Evolutionary conservation across 2,888 invertebrate genomes (phyloP).

Genomic region (Tenthredo notha): DNA sequence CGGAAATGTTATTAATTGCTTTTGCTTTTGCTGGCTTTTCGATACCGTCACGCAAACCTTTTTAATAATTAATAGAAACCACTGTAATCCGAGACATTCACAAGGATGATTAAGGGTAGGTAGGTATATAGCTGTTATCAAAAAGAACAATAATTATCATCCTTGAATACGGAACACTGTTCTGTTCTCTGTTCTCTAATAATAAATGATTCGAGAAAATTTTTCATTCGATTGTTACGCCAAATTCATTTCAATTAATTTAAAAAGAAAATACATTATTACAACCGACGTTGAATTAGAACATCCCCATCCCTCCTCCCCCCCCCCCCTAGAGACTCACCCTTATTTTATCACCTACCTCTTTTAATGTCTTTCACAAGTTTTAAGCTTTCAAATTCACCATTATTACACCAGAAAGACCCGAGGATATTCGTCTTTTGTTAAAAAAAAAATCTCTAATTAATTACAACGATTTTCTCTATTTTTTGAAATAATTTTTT

Average conservation of each 20-base stretch:
- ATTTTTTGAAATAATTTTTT: no score
- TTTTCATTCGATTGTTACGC: constrained; percentile 68
- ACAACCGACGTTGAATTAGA: neutral
- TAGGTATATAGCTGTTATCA: neutral
- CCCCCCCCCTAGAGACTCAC: constrained; percentile 45
- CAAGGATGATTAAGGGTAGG: neutral
- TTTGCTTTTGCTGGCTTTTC: neutral
- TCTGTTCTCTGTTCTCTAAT: constrained; percentile 59
- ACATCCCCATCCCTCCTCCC: no score
- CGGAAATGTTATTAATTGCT: neutral
- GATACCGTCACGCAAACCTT: neutral
- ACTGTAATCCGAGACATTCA: no score
- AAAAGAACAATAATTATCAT: constrained; percentile 23
- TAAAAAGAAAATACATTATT: neutral
- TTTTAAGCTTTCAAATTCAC: constrained; percentile 73
- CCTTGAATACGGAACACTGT: neutral
- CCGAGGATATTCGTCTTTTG: constrained; percentile 65
- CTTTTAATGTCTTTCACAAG: constrained; percentile 74
- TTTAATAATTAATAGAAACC: neutral
- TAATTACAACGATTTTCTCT: constrained; percentile 76
- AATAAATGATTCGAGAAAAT: constrained; percentile 69
- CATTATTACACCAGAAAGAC: constrained; percentile 63
- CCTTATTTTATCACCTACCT: constrained; percentile 48
- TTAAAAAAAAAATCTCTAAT: no score
- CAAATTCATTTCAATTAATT: neutral